Conservation (phyloP, 2,888 invertebrate species). For the Phragmatobia fuliginosa region DNA sequence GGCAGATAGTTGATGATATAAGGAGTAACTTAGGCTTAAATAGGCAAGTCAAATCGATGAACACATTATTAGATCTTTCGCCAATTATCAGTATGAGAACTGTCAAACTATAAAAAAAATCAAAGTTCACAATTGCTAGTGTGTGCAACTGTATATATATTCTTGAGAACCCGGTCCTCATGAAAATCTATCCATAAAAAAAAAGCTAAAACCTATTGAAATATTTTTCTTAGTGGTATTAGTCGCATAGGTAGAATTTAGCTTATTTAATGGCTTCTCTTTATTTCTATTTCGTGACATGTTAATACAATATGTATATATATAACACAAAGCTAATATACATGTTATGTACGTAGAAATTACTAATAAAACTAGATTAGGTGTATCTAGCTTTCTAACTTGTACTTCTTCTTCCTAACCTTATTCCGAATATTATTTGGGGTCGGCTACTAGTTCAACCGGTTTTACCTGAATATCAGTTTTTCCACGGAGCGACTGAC, state of each 20-base stretch:
- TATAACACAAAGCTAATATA: not conserved
- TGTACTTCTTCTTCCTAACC: constrained; percentile 4
- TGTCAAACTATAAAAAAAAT: not conserved
- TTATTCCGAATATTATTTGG: not conserved
- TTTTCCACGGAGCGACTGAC: no score
- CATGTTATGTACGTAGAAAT: not conserved
- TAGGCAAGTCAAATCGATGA: no score
- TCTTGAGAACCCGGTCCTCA: no score
- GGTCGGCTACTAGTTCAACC: no score
- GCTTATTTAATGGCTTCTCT: constrained; percentile 7
- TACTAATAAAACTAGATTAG: constrained; percentile 14
- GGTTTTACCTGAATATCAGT: no score
- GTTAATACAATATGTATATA: constrained; percentile 1
- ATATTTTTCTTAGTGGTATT: not conserved
- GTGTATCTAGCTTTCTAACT: constrained; percentile 14
- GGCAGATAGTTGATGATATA: no score
- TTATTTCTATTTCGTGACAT: constrained; percentile 2
- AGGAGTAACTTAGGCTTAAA: no score
- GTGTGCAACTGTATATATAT: no score
- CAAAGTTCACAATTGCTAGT: no score
- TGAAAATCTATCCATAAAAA: no score
- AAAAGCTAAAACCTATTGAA: not conserved
- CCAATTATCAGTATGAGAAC: no score
- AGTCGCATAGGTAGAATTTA: not conserved
- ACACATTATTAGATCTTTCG: no score